phyloP scores from a whole-genome alignment of 2,113 vertebrate genomes.

The Indri indri region DNA sequence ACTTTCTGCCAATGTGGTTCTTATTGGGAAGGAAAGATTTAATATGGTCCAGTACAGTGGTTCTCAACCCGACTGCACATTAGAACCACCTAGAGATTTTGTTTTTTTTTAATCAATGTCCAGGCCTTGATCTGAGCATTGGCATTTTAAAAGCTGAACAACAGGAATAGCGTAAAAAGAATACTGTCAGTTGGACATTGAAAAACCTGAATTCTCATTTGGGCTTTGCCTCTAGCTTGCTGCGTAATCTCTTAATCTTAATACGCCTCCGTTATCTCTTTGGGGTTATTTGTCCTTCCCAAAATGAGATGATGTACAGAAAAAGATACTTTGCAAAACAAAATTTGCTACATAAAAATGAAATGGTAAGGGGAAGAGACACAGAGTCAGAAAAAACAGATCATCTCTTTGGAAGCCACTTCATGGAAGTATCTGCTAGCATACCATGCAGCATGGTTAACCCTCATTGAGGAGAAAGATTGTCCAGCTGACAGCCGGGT shows the following conservation, averaged over 20 bases:
- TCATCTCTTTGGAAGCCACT: neutral
- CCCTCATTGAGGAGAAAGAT: neutral
- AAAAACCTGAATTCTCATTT: neutral
- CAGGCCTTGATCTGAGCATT: neutral
- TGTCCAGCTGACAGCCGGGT: neutral
- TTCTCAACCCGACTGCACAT: neutral
- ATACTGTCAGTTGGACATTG: neutral
- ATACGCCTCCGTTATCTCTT: neutral
- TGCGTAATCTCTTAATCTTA: neutral
- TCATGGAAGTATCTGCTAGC: neutral
- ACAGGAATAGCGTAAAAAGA: neutral
- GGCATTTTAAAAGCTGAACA: neutral
- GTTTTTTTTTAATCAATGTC: neutral
- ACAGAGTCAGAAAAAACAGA: neutral
- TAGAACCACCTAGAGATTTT: neutral
- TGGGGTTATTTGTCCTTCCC: neutral
- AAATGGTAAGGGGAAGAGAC: neutral
- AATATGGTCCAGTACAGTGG: neutral
- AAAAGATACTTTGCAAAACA: slow-evolving; percentile 20
- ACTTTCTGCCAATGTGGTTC: neutral
- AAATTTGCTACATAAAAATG: neutral
- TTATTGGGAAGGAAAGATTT: neutral
- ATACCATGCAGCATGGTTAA: neutral
- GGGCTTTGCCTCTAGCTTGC: neutral
- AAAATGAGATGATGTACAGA: slow-evolving; percentile 23